phyloP scores from a whole-genome alignment of 2,888 invertebrate genomes.

The Cacoxenus indagator region DNA sequence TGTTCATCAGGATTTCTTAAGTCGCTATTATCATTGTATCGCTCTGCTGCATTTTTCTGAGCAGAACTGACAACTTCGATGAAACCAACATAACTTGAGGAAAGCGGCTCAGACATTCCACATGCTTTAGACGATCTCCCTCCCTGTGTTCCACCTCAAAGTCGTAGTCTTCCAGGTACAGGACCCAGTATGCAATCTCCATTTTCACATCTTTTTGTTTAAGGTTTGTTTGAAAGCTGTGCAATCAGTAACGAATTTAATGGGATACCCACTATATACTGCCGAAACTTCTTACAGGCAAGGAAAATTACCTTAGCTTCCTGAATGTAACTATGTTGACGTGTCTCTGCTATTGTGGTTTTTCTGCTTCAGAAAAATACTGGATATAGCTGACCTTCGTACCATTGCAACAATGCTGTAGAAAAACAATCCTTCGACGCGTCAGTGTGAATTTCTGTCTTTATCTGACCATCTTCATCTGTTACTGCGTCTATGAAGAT shows the following conservation, averaged over 20 bases:
- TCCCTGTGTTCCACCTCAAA: slow-evolving; percentile 11
- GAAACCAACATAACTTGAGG: slow-evolving; percentile 15
- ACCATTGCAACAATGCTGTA: slow-evolving; percentile 30
- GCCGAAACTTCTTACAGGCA: slow-evolving; percentile 46
- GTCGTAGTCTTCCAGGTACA: slow-evolving; percentile 23
- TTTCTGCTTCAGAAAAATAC: slow-evolving; percentile 14
- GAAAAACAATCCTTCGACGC: slow-evolving; percentile 35
- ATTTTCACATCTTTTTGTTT: slow-evolving; percentile 24
- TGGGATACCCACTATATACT: slow-evolving; percentile 44
- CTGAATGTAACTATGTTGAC: background rate
- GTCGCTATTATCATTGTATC: slow-evolving; percentile 24
- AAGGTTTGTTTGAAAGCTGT: slow-evolving; percentile 27
- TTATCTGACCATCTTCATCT: slow-evolving; percentile 16
- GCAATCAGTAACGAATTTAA: slow-evolving; percentile 32
- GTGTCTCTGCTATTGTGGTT: background rate
- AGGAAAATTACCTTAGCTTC: slow-evolving; percentile 45
- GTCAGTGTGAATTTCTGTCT: slow-evolving; percentile 36
- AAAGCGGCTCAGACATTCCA: slow-evolving; percentile 24
- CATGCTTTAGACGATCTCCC: slow-evolving; percentile 22
- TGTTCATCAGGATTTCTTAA: slow-evolving; percentile 20
- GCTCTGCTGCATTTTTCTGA: slow-evolving; percentile 25
- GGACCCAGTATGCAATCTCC: slow-evolving; percentile 23
- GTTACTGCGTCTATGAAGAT: slow-evolving; percentile 19
- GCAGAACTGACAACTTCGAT: slow-evolving; percentile 19
- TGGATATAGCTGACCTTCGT: slow-evolving; percentile 14